A percentile compares a stretch with the other conserved stretches of the same genome.
phyloP scores from a whole-genome alignment of 2,113 vertebrate genomes.

The human (Homo sapiens) region GRCh38 chrX:31956001-31956500 shows the following conservation, averaged over 20 bases:
- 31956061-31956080: not conserved
- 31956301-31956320: not conserved
- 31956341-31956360: not conserved
- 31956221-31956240: not conserved
- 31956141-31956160: not conserved
- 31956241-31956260: not conserved
- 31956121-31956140: not conserved
- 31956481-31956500: not conserved
- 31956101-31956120: not conserved
- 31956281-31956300: not conserved
- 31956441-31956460: not conserved
- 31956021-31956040: not conserved
- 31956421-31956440: not conserved
- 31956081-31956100: not conserved
- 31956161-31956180: not conserved
- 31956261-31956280: not conserved
- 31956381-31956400: not conserved
- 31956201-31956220: not conserved
- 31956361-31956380: not conserved
- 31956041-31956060: not conserved
- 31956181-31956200: not conserved
- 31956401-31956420: not conserved
- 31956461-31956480: not conserved
- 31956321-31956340: not conserved
- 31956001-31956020: not conserved